A percentile compares a stretch with the other conserved stretches of the same genome.
These are phyloP conservation scores for Urocynchramus pylzowi DNA, from an alignment of 2,113 vertebrate genomes.

Conservation along the genomic window DNA sequence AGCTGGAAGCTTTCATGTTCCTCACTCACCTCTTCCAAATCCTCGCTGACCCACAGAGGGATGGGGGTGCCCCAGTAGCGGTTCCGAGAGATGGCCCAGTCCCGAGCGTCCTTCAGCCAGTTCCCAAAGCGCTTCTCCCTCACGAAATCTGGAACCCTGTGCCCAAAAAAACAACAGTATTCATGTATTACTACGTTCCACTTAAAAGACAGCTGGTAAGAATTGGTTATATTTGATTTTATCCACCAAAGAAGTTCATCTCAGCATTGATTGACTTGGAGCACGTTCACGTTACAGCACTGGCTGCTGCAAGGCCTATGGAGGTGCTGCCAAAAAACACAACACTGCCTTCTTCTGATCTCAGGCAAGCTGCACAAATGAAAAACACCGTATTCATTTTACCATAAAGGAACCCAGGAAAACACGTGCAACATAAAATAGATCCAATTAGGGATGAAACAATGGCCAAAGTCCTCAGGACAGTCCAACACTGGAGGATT, in stretches of 20 bases:
- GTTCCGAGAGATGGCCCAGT: constrained; percentile 96
- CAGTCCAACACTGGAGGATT: fast-evolving
- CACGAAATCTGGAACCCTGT: constrained; percentile 96
- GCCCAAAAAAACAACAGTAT: background rate
- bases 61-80: constrained; percentile 98
- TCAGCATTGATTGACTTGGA: background rate
- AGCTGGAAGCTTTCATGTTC: background rate
- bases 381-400: background rate
- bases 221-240: fast-evolving
- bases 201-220: background rate
- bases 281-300: background rate
- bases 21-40: constrained; percentile 88
- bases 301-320: background rate
- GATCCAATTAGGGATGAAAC: background rate
- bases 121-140: constrained; percentile 95
- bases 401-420: background rate
- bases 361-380: background rate
- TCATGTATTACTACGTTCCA: background rate
- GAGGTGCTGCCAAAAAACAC: background rate
- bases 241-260: background rate
- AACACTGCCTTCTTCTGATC: background rate
- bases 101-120: constrained; percentile 92
- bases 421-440: background rate
- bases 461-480: background rate
- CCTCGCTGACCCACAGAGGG: constrained; percentile 94